Percentiles rank a stretch among this genome's conserved stretches.
phyloP scores from a whole-genome alignment of 2,797 vertebrate genomes.

The Acomys russatus region DNA sequence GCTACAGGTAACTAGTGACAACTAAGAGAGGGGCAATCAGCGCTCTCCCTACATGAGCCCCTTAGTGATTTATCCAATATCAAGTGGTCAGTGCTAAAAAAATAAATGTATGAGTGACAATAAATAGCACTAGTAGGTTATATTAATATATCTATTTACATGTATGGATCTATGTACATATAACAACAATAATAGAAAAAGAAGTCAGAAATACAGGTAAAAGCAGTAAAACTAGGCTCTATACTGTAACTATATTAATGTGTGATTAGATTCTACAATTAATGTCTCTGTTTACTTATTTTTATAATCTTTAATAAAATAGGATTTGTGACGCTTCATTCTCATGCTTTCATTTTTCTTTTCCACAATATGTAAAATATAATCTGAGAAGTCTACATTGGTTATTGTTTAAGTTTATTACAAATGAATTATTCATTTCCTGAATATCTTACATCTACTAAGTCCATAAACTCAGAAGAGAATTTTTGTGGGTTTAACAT shows the following conservation, averaged over 20 bases:
- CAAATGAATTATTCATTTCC: not conserved
- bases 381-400: not conserved
- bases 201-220: not conserved
- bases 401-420: not conserved
- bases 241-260: not conserved
- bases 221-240: not conserved
- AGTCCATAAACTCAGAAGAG: not conserved
- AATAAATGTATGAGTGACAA: not conserved
- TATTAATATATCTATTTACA: not conserved
- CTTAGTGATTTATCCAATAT: not conserved
- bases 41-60: not conserved
- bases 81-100: not conserved
- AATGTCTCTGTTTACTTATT: not conserved
- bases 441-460: not conserved
- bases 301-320: not conserved
- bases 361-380: not conserved
- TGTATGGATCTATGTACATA: not conserved
- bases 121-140: not conserved
- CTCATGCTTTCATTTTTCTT: not conserved
- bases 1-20: not conserved
- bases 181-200: not conserved
- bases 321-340: not conserved
- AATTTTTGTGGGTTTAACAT: not conserved
- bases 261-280: not conserved
- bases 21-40: not conserved